These are phyloP conservation scores for Ditula angustiorana DNA, from an alignment of 2,888 invertebrate genomes.

Conservation along the genomic window DNA sequence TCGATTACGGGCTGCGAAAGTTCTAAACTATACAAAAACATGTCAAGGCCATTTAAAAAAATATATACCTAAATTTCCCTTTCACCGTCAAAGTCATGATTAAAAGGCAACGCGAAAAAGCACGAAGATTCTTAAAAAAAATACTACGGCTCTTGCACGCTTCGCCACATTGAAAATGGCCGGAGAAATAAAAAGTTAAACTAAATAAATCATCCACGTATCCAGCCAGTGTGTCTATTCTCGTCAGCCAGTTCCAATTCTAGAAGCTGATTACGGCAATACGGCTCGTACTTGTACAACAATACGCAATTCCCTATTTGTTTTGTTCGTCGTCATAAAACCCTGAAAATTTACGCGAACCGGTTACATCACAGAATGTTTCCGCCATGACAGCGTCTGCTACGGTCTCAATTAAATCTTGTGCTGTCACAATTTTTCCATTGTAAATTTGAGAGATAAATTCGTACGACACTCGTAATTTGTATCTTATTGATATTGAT, in stretches of 20 bases:
- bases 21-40: too few relatives aligned
- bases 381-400: background rate
- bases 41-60: too few relatives aligned
- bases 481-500: constrained; percentile 37
- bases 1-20: too few relatives aligned
- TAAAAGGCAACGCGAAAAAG: too few relatives aligned
- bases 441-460: constrained; percentile 20
- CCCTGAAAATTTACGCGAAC: background rate
- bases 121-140: too few relatives aligned
- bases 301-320: background rate
- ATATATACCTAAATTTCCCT: too few relatives aligned
- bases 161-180: too few relatives aligned
- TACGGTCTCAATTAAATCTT: constrained; percentile 4
- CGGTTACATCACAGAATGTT: background rate
- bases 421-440: constrained; percentile 18
- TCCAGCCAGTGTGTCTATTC: background rate
- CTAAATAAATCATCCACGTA: too few relatives aligned
- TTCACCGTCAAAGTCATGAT: too few relatives aligned
- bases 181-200: too few relatives aligned
- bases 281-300: background rate
- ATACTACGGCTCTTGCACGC: too few relatives aligned
- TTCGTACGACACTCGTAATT: constrained; percentile 7
- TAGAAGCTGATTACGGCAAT: too few relatives aligned
- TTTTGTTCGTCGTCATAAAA: background rate
- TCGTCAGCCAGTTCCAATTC: background rate